phyloP scores from a whole-genome alignment of 2,888 invertebrate species.

The Oscheius sp. region DNA sequence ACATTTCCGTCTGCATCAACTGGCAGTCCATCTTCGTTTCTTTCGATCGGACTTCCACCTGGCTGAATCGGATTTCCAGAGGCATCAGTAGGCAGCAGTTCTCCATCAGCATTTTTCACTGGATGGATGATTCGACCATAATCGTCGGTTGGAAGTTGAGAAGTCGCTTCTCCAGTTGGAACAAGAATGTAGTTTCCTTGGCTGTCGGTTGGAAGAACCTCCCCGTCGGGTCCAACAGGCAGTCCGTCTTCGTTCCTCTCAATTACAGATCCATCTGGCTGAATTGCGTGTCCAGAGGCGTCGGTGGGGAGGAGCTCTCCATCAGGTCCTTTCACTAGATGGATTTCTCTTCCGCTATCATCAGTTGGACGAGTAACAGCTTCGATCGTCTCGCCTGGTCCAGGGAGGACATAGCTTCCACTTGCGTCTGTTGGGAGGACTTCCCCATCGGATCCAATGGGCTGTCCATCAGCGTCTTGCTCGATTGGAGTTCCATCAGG shows the following conservation, averaged over 20 bases:
- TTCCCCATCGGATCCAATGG: slow-evolving; percentile 35
- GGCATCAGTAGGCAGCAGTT: slow-evolving; percentile 38
- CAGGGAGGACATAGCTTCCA: slow-evolving; percentile 8
- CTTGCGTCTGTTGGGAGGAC: slow-evolving; percentile 43
- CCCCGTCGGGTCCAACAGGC: slow-evolving; percentile 34
- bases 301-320: slow-evolving; percentile 51
- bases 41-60: too few relatives aligned
- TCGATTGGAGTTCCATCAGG: slow-evolving; percentile 34
- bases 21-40: too few relatives aligned
- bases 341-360: slow-evolving; percentile 9
- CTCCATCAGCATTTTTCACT: slow-evolving; percentile 39
- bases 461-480: slow-evolving; percentile 41
- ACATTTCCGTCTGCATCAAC: slow-evolving; percentile 50
- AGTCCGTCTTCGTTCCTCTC: slow-evolving; percentile 48
- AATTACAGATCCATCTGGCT: slow-evolving; percentile 32
- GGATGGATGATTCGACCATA: slow-evolving; percentile 27
- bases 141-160: slow-evolving; percentile 33
- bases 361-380: slow-evolving; percentile 41
- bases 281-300: slow-evolving; percentile 35
- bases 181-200: slow-evolving; percentile 34
- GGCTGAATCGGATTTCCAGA: slow-evolving; percentile 27
- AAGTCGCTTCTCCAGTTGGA: slow-evolving; percentile 35
- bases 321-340: slow-evolving; percentile 40
- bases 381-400: slow-evolving; percentile 28
- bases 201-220: slow-evolving; percentile 45